Evolutionary conservation across 1,140 invertebrate species (phyloP), one percentile per base, ranked within the genome.

Genomic region (Ridgeia piscesae): DNA sequence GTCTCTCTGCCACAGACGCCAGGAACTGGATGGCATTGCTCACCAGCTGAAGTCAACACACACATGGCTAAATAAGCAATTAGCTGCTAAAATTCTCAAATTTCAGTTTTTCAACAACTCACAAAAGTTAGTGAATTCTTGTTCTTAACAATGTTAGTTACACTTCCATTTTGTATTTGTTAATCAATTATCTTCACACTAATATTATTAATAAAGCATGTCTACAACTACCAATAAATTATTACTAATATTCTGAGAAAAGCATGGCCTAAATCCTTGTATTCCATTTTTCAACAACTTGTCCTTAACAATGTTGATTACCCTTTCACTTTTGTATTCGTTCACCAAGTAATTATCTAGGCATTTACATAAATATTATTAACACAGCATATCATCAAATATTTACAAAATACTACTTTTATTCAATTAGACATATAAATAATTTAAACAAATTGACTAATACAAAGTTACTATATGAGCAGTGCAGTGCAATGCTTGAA

Each of bases 11-110:
- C 11, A 99, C 98, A 91, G 98, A 98, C 0, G 98, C 98, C 89
- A 99, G 96, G 95, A 99, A 99, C 95, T 98, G 98, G 58, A 99
- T 97, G 1, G 99, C 98, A 96, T 99, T 99, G 90, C 98, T 99
- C 14, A 99, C 99, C 93, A 99, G 95, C 98, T 97, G 94, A 27
- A 94, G 94, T 48, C 93, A 77, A 77, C 14, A 31, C 4, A 77
- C 17, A 77, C 48, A 50, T 92, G 93, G 92, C 9, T 91, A 92
- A 33, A 89, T 6, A 1, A 88, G 33, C 35, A 48, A 93, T 14
- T 91, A 50, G 9, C 0, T 8, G 2, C 33, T 1, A 91, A 21
- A 17, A 27, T n/a, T 35, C 42, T 91, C 8, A 9, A 91, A 34
- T 91, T 91, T 91, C 21, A 91, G 34, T 50, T 21, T 77, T 91